Conservation (phyloP, 1,140 invertebrate genomes). For the Zeugodacus cucurbitae region DNA sequence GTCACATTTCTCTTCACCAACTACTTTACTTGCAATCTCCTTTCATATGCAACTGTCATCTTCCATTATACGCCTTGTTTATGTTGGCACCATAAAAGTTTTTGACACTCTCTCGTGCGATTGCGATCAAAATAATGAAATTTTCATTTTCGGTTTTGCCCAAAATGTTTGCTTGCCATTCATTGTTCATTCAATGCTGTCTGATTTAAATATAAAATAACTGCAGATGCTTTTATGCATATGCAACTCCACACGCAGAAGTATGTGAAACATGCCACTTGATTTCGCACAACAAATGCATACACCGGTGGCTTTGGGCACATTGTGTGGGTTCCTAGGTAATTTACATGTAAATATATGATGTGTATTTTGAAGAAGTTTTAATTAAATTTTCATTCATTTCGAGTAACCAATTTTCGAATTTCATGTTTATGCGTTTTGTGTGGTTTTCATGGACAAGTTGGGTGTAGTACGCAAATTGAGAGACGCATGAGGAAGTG, state of each 20-base stretch:
- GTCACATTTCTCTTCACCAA: neutral
- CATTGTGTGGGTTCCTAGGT: conserved; percentile 1
- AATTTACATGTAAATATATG: conserved; percentile 32
- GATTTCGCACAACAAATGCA: neutral
- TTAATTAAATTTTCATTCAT: conserved; percentile 33
- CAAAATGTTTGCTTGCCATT: conserved; percentile 8
- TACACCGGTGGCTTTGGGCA: neutral
- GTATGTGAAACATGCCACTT: neutral
- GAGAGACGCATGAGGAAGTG: neutral
- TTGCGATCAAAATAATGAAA: conserved; percentile 37
- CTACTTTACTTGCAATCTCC: too few species aligned
- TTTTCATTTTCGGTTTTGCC: conserved; percentile 27
- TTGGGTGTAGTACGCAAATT: neutral
- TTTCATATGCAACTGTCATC: neutral
- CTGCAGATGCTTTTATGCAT: neutral
- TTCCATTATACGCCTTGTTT: conserved; percentile 18
- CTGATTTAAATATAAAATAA: conserved; percentile 38
- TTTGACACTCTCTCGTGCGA: conserved; percentile 25
- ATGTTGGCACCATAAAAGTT: conserved; percentile 22
- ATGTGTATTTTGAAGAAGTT: conserved; percentile 13
- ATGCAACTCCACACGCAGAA: neutral
- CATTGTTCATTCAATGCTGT: conserved; percentile 25
- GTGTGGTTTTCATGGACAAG: conserved; percentile 6
- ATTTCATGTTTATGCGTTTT: conserved; percentile 2
- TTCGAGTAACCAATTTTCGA: neutral